These are phyloP conservation scores for Zaprionus tsacasi DNA, from an alignment of 1,140 invertebrate genomes.

Conservation along the genomic window DNA sequence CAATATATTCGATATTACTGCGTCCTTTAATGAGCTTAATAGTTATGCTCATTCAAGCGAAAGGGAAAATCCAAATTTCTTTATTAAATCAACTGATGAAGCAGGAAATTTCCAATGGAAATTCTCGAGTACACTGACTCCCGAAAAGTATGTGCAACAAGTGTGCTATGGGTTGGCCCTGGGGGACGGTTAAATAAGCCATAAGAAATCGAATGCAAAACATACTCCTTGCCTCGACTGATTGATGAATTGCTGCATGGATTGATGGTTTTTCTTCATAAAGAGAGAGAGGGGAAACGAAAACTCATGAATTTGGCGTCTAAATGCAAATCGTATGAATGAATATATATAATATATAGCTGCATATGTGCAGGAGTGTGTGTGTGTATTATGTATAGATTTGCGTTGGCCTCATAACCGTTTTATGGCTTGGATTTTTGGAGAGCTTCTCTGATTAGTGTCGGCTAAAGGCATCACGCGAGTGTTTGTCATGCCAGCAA, in stretches of 20 bases:
- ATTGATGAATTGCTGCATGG: slow-evolving; percentile 1
- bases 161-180: background rate
- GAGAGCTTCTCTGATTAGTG: slow-evolving; percentile 40
- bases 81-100: background rate
- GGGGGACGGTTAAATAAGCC: background rate
- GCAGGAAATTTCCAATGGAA: background rate
- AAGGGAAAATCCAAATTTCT: background rate
- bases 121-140: background rate
- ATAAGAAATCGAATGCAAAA: background rate
- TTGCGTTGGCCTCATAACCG: slow-evolving; percentile 5
- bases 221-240: background rate
- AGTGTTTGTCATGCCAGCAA: slow-evolving; percentile 38
- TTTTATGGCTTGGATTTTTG: slow-evolving; percentile 6
- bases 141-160: slow-evolving; percentile 1
- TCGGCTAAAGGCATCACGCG: slow-evolving; percentile 28
- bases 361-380: background rate
- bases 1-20: background rate
- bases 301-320: slow-evolving; percentile 12
- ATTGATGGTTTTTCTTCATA: background rate
- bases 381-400: background rate
- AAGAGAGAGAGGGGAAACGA: background rate
- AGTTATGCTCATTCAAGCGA: background rate
- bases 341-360: background rate
- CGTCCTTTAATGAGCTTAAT: background rate
- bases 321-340: slow-evolving; percentile 35